Evolutionary conservation across 2,888 invertebrate species (phyloP).

Genomic region (Chrysotoxum bicinctum): DNA sequence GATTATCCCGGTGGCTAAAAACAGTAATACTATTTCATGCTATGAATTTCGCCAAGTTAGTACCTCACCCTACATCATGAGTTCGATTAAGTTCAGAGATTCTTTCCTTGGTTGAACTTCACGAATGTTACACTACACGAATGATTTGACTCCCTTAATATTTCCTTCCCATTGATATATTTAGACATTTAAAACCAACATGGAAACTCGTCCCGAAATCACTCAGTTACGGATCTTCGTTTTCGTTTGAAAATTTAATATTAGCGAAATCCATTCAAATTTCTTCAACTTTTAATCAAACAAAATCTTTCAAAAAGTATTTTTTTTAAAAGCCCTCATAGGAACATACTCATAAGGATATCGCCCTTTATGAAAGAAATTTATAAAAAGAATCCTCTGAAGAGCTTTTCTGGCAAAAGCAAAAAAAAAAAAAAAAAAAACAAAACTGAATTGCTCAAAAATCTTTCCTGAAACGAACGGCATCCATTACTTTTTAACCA

Average conservation of each 20-base stretch:
- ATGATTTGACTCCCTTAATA: too few relatives aligned
- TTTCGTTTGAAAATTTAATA: background rate
- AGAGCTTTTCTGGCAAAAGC: background rate
- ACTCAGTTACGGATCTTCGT: too few relatives aligned
- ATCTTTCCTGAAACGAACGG: background rate
- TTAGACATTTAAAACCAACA: too few relatives aligned
- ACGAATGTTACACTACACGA: too few relatives aligned
- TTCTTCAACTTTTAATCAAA: background rate
- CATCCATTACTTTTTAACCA: constrained; percentile 33
- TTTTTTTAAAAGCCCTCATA: background rate
- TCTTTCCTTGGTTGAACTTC: too few relatives aligned
- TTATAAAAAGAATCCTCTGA: background rate
- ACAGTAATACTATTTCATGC: too few relatives aligned
- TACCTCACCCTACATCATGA: too few relatives aligned
- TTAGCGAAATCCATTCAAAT: background rate
- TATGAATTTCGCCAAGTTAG: too few relatives aligned
- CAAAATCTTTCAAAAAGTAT: background rate
- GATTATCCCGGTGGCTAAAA: too few relatives aligned
- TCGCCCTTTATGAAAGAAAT: constrained; percentile 1
- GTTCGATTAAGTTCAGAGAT: too few relatives aligned
- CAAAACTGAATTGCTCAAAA: constrained; percentile 15
- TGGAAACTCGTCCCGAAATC: too few relatives aligned
- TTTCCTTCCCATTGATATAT: too few relatives aligned
- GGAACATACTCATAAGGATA: background rate
- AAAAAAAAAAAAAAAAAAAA: constrained; percentile 1